Evolutionary conservation across 2,888 invertebrate species (phyloP).

Genomic region (Campopleginae sp.): DNA sequence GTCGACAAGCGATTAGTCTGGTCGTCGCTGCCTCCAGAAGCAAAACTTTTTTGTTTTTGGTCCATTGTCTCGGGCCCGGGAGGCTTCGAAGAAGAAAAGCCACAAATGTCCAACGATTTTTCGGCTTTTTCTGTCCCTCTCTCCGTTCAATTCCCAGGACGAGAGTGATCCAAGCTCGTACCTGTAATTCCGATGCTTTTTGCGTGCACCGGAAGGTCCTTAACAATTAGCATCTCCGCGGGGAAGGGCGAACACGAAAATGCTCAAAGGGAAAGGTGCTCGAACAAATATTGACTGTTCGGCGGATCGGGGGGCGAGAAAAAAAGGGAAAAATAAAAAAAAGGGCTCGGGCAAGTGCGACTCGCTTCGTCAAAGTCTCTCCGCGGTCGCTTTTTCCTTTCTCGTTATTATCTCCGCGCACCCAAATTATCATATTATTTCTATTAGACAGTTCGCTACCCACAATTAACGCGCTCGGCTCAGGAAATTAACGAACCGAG

Average conservation of each 20-base stretch:
- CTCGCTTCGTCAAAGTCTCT: slow-evolving; percentile 54
- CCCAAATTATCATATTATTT: slow-evolving; percentile 83
- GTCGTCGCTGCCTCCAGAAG: slow-evolving; percentile 11
- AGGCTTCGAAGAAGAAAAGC: slow-evolving; percentile 14
- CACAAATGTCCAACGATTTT: slow-evolving; percentile 28
- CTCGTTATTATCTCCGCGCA: slow-evolving; percentile 31
- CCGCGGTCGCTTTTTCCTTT: slow-evolving; percentile 47
- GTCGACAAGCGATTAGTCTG: slow-evolving; percentile 54
- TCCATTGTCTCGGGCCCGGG: slow-evolving; percentile 22
- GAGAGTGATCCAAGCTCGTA: slow-evolving; percentile 38
- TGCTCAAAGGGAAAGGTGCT: slow-evolving; percentile 60
- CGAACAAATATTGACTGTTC: slow-evolving; percentile 68
- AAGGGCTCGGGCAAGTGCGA: slow-evolving; percentile 25
- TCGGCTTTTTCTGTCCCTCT: slow-evolving; percentile 2
- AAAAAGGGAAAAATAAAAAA: slow-evolving; percentile 15
- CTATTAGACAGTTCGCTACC: slow-evolving; percentile 83
- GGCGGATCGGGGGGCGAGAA: slow-evolving; percentile 26
- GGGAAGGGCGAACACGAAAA: background rate
- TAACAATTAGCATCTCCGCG: slow-evolving; percentile 66
- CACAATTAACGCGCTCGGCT: slow-evolving; percentile 81
- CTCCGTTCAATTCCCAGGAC: slow-evolving; percentile 7
- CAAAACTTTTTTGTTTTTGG: background rate
- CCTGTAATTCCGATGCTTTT: background rate
- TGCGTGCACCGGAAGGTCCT: slow-evolving; percentile 17
- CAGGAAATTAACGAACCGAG: slow-evolving; percentile 81